Conservation (phyloP, 1,140 invertebrate genomes). For the Episyrphus balteatus region DNA sequence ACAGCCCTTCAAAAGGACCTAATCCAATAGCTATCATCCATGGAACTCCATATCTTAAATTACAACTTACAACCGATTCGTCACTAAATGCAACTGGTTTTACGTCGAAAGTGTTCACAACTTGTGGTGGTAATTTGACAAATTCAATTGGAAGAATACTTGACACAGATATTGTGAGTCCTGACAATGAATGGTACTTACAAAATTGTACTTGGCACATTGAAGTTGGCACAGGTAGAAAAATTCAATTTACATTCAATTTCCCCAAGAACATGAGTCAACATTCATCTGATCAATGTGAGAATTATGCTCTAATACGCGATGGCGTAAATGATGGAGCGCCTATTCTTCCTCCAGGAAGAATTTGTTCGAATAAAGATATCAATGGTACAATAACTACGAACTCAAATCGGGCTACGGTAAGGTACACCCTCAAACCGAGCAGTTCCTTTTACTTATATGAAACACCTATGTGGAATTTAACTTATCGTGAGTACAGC, state of each 20-base stretch:
- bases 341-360: slow-evolving; percentile 44
- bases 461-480: slow-evolving; percentile 9
- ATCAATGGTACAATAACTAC: slow-evolving; percentile 8
- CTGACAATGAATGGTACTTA: background rate
- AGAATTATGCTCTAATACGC: slow-evolving; percentile 38
- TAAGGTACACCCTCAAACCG: slow-evolving; percentile 12
- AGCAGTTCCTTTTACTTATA: background rate
- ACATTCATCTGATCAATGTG: slow-evolving; percentile 1
- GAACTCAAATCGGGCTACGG: slow-evolving; percentile 14
- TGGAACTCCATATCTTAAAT: slow-evolving; percentile 32
- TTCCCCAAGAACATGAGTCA: background rate
- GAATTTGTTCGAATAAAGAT: slow-evolving; percentile 14
- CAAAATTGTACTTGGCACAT: slow-evolving; percentile 57
- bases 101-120: slow-evolving; percentile 34
- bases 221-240: slow-evolving; percentile 55
- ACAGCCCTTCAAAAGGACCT: background rate
- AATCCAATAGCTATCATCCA: slow-evolving; percentile 5
- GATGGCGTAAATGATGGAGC: slow-evolving; percentile 60
- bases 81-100: slow-evolving; percentile 48
- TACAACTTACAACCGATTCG: slow-evolving; percentile 37
- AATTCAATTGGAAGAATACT: slow-evolving; percentile 32
- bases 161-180: slow-evolving; percentile 4
- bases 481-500: slow-evolving; percentile 25
- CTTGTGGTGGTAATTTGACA: slow-evolving; percentile 48
- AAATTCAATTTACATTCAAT: slow-evolving; percentile 43